Evolutionary conservation across 1,140 invertebrate genomes (phyloP).

Genomic region (Paraescarpia echinospica): DNA sequence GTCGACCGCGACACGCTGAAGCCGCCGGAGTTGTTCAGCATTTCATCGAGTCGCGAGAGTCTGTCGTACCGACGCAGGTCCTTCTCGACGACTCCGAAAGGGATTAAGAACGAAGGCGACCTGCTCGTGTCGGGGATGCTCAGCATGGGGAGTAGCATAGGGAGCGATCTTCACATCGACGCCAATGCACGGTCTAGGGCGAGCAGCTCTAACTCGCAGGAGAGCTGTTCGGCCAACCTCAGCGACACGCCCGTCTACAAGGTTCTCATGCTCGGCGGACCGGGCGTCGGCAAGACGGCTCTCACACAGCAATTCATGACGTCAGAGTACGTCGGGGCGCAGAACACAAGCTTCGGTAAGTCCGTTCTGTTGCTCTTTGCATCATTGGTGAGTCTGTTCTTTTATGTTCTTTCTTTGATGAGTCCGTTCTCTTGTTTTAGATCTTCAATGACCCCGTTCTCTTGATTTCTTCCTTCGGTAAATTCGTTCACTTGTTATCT

Average conservation of each 20-base stretch:
- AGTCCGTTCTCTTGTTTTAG: not conserved
- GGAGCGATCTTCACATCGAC: conserved; percentile 10
- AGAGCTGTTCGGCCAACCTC: not conserved
- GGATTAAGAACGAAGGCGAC: conserved; percentile 27
- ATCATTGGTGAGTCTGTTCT: too few species aligned
- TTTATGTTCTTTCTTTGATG: not conserved
- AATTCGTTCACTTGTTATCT: too few species aligned
- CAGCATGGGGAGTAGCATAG: not conserved
- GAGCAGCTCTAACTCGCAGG: conserved; percentile 12
- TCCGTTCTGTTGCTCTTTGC: not conserved
- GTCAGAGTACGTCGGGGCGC: conserved; percentile 90
- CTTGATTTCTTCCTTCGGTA: too few species aligned
- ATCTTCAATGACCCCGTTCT: too few species aligned
- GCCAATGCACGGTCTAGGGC: conserved; percentile 2
- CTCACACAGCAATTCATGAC: conserved; percentile 90
- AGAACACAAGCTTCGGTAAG: conserved; percentile 68
- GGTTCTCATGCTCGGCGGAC: conserved; percentile 81
- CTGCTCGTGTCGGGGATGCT: conserved; percentile 15
- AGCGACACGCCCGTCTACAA: conserved; percentile 41
- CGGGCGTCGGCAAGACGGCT: conserved; percentile 85
- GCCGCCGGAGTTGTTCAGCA: not conserved
- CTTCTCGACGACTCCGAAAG: conserved; percentile 26
- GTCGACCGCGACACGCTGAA: conserved; percentile 6
- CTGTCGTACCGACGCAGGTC: conserved; percentile 20
- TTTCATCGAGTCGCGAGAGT: not conserved